These are phyloP conservation scores for Icerya purchasi DNA, from an alignment of 2,888 invertebrate genomes.

Conservation along the genomic window DNA sequence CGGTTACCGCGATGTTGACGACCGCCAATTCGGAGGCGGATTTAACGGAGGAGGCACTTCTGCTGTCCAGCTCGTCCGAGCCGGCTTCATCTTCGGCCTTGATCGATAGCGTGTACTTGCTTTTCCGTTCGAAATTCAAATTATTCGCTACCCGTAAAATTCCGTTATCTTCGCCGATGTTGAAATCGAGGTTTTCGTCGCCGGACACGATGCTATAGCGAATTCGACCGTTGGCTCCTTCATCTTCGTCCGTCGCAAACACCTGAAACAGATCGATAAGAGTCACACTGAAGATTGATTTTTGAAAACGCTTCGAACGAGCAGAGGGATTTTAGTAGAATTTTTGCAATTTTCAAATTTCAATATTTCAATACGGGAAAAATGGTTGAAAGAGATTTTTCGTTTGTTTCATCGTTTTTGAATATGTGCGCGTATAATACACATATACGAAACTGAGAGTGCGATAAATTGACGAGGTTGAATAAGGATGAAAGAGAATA, in stretches of 20 bases:
- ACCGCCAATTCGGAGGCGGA: slow-evolving; percentile 44
- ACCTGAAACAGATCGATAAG: slow-evolving; percentile 36
- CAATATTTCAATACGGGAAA: too few species aligned
- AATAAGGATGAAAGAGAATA: too few species aligned
- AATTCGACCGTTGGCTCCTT: slow-evolving; percentile 72
- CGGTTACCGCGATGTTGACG: slow-evolving; percentile 54
- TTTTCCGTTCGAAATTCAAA: slow-evolving; percentile 76
- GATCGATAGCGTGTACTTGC: slow-evolving; percentile 59
- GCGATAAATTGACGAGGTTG: too few species aligned
- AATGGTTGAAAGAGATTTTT: too few species aligned
- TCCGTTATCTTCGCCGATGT: slow-evolving; percentile 78
- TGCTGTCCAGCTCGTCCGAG: slow-evolving; percentile 22
- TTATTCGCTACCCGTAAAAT: slow-evolving; percentile 77
- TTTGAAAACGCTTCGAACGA: too few species aligned
- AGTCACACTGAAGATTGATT: not conserved
- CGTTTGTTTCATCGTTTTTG: too few species aligned
- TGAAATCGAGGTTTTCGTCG: slow-evolving; percentile 75
- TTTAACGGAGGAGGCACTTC: slow-evolving; percentile 31
- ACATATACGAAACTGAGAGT: too few species aligned
- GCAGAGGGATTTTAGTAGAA: too few species aligned
- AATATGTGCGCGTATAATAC: too few species aligned
- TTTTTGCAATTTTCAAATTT: too few species aligned
- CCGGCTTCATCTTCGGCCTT: slow-evolving; percentile 48
- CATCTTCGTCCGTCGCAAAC: slow-evolving; percentile 71
- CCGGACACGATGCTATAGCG: slow-evolving; percentile 74